Percentiles rank a stretch among this genome's conserved stretches.
Evolutionary conservation across 2,797 vertebrate genomes (phyloP).

Genomic region (Lithobates sylvaticus): DNA sequence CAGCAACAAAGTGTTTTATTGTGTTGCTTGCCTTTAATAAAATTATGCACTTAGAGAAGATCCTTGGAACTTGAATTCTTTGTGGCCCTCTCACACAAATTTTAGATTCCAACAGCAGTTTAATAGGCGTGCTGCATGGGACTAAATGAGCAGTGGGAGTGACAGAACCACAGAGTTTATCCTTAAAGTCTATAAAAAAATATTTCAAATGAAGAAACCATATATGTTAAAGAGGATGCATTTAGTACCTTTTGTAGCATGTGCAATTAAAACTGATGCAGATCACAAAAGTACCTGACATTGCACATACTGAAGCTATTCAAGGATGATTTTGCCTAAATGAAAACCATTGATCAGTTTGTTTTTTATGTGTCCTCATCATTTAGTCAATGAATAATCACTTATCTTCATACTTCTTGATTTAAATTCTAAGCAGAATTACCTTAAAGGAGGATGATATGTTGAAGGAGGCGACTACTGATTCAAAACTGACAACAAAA

Average conservation of each 20-base stretch:
- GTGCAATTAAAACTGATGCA: background rate
- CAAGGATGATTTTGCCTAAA: background rate
- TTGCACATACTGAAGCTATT: background rate
- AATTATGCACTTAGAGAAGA: no score
- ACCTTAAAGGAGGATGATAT: background rate
- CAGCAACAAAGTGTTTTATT: no score
- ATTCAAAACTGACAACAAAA: background rate
- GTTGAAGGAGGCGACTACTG: background rate
- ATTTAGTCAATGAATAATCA: background rate
- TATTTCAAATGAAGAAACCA: background rate
- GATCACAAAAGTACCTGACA: background rate
- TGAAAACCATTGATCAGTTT: background rate
- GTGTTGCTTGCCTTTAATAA: no score
- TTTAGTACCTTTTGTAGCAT: background rate
- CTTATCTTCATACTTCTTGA: background rate
- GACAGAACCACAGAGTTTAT: background rate
- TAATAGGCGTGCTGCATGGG: background rate
- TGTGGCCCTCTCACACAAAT: background rate
- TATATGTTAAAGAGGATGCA: background rate
- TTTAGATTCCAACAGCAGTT: background rate
- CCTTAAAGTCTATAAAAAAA: background rate
- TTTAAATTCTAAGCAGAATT: background rate
- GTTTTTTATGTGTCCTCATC: background rate
- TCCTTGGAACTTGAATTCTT: no score
- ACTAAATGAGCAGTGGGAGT: background rate